Percentiles rank a stretch among this genome's conserved stretches.
Conservation (phyloP, 1,140 invertebrate species). For the Linepithema humile region DNA sequence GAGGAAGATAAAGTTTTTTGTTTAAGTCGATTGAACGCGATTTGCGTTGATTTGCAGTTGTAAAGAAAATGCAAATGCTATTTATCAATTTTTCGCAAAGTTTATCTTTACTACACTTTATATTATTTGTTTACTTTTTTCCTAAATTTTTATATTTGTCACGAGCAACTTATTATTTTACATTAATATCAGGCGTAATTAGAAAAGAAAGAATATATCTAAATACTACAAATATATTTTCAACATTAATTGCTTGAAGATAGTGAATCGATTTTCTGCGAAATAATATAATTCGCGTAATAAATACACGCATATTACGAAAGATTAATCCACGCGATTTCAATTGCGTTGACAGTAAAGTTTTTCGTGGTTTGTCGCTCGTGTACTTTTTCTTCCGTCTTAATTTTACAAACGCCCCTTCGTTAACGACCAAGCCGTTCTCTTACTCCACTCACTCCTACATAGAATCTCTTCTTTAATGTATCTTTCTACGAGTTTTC, state of each 20-base stretch:
- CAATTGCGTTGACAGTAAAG: not conserved
- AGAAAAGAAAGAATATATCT: too few species aligned
- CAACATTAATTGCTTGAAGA: too few species aligned
- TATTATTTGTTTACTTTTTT: not conserved
- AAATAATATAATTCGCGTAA: too few species aligned
- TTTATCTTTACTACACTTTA: not conserved
- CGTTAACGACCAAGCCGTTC: constrained; percentile 32
- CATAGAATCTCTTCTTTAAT: constrained; percentile 60
- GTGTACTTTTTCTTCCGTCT: constrained; percentile 16
- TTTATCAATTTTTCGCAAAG: not conserved
- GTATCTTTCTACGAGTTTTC: constrained; percentile 71
- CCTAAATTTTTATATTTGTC: too few species aligned
- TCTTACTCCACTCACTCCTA: constrained; percentile 31
- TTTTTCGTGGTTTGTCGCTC: constrained; percentile 23
- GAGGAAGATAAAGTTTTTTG: not conserved
- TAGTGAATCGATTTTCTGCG: too few species aligned
- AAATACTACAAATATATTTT: too few species aligned
- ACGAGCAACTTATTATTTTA: too few species aligned
- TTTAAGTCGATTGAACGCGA: not conserved
- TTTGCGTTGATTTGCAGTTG: not conserved
- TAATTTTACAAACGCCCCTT: constrained; percentile 42
- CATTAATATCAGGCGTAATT: too few species aligned
- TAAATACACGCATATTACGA: not conserved
- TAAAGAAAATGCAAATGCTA: not conserved
- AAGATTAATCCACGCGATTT: constrained; percentile 20